Base-by-base conservation (phyloP, 2,888 invertebrate species). In the Germaria angustata region DNA sequence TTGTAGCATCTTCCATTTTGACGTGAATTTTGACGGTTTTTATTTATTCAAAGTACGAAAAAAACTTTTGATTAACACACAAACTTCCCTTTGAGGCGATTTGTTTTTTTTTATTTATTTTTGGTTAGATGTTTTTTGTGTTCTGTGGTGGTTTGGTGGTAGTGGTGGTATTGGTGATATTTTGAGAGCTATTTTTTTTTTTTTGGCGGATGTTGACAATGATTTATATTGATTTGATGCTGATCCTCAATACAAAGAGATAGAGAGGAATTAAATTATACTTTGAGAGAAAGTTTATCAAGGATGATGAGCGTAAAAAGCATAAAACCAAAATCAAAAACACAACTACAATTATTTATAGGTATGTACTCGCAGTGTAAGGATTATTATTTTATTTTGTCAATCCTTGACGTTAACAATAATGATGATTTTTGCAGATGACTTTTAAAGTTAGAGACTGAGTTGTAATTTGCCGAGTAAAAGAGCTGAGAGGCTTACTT, bases 1-100 rank as follows among this genome's bases (percentile, higher is more conserved):
- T 96, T 94, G 95, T 95, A 93, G 95, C 95, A 93, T 96, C 96
- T 93, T 96, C 96, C 96, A 96, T 96, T 93, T 90, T 88, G 84
- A 87, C 87, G 77, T 53, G 77, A 81, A 84, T 84, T 83, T 83
- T 80, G 83, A 73, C 32, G 20, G 34, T 80, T 83, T 73, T 68
- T 41, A 61, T 49, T 72, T 65, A 44, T 55, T 46, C 57, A 77
- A 77, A 77, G 83, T 75, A 76, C 79, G 75, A 80, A 80, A 83
- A 76, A 79, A 72, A 69, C 59, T 44, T 80, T 80, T 80, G 17
- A 75, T 66, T 71, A 73, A 63, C 76, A 75, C 80, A 71, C 77
- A 79, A 82, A 78, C 41, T 84, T 80, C 65, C 81, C 80, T 84
- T 85, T 86, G 77, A 85, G 80, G 82, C 82, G 80, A 61, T 85